phyloP scores from a whole-genome alignment of 2,888 invertebrate genomes.

The Dendrolimus pini region DNA sequence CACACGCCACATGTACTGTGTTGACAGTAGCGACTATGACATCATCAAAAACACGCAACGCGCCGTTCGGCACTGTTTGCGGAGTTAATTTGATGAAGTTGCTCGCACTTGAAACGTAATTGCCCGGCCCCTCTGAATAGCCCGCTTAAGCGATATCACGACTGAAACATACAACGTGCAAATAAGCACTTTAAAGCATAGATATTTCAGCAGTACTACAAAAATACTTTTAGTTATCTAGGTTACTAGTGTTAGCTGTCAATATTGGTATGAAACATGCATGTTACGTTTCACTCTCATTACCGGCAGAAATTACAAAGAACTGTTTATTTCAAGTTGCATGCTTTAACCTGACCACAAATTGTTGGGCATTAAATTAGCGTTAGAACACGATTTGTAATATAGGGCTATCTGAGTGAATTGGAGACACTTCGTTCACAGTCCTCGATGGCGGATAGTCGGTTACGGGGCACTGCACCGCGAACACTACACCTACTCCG shows the following conservation, averaged over 20 bases:
- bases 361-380: conserved; percentile 8
- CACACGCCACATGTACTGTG: conserved; percentile 17
- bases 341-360: background rate
- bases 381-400: conserved; percentile 18
- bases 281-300: background rate
- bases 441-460: conserved; percentile 27
- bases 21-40: conserved; percentile 43
- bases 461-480: conserved; percentile 57
- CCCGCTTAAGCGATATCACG: background rate
- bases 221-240: conserved; percentile 1
- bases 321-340: background rate
- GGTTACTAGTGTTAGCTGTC: background rate
- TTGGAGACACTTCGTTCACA: conserved; percentile 41
- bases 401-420: conserved; percentile 27
- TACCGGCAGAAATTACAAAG: background rate
- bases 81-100: conserved; percentile 38
- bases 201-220: background rate
- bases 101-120: conserved; percentile 24
- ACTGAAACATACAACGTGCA: no score
- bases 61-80: conserved; percentile 29
- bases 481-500: conserved; percentile 53
- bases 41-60: conserved; percentile 32
- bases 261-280: background rate
- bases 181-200: no score
- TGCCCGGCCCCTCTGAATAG: conserved; percentile 17